phyloP scores from a whole-genome alignment of 1,140 invertebrate genomes.

The Schlechtendalia chinensis region DNA sequence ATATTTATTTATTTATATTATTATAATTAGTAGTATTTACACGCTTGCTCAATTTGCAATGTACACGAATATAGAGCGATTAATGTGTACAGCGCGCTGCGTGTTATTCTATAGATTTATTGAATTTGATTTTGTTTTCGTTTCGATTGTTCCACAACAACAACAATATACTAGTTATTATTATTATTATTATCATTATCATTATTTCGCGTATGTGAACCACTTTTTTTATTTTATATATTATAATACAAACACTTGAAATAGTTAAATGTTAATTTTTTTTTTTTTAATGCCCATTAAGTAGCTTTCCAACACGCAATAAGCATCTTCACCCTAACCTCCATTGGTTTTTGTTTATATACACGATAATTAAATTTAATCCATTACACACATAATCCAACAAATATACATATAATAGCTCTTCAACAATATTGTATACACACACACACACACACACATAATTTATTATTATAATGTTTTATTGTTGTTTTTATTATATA shows the following conservation, averaged over 20 bases:
- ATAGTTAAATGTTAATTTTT: background rate
- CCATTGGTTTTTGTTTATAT: constrained; percentile 13
- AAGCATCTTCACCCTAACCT: constrained; percentile 8
- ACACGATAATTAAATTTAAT: no score
- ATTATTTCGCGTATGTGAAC: background rate
- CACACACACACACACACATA: no score
- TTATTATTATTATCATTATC: constrained; percentile 13
- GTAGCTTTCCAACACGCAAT: background rate
- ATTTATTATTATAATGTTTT: no score
- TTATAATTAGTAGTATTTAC: no score
- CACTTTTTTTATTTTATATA: no score
- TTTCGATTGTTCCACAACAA: constrained; percentile 3
- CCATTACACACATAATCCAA: no score
- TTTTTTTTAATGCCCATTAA: background rate
- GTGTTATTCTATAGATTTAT: background rate
- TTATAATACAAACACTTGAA: no score
- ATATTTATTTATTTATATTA: no score
- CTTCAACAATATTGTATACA: no score
- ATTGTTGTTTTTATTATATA: background rate
- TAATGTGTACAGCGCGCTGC: no score
- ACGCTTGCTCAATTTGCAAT: constrained; percentile 43
- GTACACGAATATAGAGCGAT: constrained; percentile 14
- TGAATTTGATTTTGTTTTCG: background rate
- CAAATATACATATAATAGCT: no score
- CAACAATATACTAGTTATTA: no score